These are phyloP conservation scores for Apeltes quadracus DNA, from an alignment of 2,113 vertebrate genomes.

Conservation along the genomic window DNA sequence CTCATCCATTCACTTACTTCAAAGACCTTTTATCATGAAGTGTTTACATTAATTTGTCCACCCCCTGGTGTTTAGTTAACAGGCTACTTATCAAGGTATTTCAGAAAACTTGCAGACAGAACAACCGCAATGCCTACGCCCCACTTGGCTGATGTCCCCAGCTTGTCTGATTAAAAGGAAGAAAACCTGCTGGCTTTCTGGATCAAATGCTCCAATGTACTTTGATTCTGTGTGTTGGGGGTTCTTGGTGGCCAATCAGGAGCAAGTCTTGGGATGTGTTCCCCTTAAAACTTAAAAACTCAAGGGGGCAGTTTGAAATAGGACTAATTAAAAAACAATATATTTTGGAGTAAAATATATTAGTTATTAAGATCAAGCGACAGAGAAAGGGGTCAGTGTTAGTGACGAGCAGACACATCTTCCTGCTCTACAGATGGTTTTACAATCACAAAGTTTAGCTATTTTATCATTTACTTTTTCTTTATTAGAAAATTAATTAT, in stretches of 20 bases:
- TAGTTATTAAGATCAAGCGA: not conserved
- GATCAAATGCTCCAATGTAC: constrained; percentile 16
- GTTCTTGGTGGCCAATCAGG: not conserved
- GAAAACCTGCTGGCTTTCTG: constrained; percentile 39
- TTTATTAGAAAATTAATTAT: too few relatives aligned
- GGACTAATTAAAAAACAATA: not conserved
- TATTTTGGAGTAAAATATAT: not conserved
- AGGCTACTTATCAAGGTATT: constrained; percentile 34
- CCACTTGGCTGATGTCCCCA: constrained; percentile 19
- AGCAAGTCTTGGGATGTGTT: constrained; percentile 23
- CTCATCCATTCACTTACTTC: constrained; percentile 40
- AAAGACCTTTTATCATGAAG: constrained; percentile 24
- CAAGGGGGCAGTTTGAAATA: not conserved
- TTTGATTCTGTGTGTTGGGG: not conserved
- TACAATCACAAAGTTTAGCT: too few relatives aligned
- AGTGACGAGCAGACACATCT: not conserved
- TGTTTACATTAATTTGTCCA: constrained; percentile 52
- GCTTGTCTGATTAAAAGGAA: constrained; percentile 41
- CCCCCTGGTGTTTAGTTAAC: constrained; percentile 44
- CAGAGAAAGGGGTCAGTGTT: not conserved
- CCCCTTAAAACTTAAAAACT: not conserved
- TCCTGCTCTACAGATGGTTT: not conserved
- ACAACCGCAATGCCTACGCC: not conserved
- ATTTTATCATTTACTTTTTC: too few relatives aligned
- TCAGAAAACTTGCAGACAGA: not conserved